These are phyloP conservation scores for Volucella inanis DNA, from an alignment of 2,888 invertebrate species.

Conservation along the genomic window DNA sequence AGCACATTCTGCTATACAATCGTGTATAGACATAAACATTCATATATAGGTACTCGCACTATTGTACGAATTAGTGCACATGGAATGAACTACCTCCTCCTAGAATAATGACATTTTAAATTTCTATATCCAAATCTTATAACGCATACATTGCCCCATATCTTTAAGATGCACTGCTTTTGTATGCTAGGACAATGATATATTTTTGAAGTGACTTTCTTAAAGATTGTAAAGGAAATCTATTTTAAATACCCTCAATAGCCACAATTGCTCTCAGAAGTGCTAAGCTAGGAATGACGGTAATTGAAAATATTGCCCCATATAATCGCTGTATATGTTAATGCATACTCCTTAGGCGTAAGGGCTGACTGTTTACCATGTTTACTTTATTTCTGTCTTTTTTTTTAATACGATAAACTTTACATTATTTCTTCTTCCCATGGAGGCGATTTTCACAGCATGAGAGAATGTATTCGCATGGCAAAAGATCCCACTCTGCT, in stretches of 20 bases:
- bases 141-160: slow-evolving; percentile 27
- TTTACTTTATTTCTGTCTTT: slow-evolving; percentile 34
- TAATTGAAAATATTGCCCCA: too few relatives aligned
- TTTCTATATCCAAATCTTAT: slow-evolving; percentile 30
- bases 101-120: slow-evolving; percentile 33
- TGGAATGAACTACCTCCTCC: slow-evolving; percentile 27
- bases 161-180: not conserved
- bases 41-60: too few relatives aligned
- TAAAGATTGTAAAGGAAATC: too few relatives aligned
- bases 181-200: not conserved
- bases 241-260: too few relatives aligned
- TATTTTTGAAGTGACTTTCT: slow-evolving; percentile 11
- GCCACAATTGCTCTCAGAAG: too few relatives aligned
- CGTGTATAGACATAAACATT: too few relatives aligned
- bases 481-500: slow-evolving; percentile 52
- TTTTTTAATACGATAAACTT: slow-evolving; percentile 59
- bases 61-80: too few relatives aligned
- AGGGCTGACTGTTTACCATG: slow-evolving; percentile 14
- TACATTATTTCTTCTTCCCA: slow-evolving; percentile 53
- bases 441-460: slow-evolving; percentile 44
- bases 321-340: not conserved
- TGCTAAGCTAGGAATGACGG: too few relatives aligned
- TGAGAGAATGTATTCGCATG: slow-evolving; percentile 38
- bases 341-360: slow-evolving; percentile 13
- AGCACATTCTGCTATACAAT: not conserved